Percentiles rank a stretch among this genome's conserved stretches.
phyloP scores from a whole-genome alignment of 2,113 vertebrate genomes.

The Marmota monax region DNA sequence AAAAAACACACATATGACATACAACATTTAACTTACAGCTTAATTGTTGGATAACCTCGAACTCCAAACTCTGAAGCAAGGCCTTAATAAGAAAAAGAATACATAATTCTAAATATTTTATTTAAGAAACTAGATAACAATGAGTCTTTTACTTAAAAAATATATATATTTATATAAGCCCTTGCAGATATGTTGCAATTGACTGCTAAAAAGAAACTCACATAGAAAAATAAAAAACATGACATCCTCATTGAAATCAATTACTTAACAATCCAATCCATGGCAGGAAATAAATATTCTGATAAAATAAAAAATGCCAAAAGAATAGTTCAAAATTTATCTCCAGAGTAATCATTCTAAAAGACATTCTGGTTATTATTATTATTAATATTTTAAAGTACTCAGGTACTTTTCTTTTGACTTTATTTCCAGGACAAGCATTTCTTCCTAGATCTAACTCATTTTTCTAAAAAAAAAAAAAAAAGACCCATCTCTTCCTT shows the following conservation, averaged over 20 bases:
- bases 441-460: background rate
- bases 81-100: conserved; percentile 89
- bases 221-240: conserved; percentile 5
- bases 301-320: conserved; percentile 28
- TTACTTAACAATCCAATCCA: conserved; percentile 43
- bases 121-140: conserved; percentile 69
- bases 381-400: background rate
- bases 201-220: conserved; percentile 31
- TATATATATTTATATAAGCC: conserved; percentile 38
- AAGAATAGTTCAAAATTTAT: conserved; percentile 30
- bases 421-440: conserved; percentile 6
- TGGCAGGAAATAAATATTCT: conserved; percentile 16
- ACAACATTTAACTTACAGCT: conserved; percentile 93
- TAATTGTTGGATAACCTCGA: conserved; percentile 98
- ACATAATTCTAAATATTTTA: conserved; percentile 77
- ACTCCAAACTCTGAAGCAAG: conserved; percentile 98
- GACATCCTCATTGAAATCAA: conserved; percentile 46
- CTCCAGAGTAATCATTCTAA: background rate
- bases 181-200: background rate
- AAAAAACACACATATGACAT: conserved; percentile 68
- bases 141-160: conserved; percentile 62
- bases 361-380: background rate
- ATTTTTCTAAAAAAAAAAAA: background rate
- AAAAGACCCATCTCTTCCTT: background rate
- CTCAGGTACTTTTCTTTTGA: conserved; percentile 19